Conservation (phyloP, 2,888 invertebrate genomes). For the Latheticus oryzae region DNA sequence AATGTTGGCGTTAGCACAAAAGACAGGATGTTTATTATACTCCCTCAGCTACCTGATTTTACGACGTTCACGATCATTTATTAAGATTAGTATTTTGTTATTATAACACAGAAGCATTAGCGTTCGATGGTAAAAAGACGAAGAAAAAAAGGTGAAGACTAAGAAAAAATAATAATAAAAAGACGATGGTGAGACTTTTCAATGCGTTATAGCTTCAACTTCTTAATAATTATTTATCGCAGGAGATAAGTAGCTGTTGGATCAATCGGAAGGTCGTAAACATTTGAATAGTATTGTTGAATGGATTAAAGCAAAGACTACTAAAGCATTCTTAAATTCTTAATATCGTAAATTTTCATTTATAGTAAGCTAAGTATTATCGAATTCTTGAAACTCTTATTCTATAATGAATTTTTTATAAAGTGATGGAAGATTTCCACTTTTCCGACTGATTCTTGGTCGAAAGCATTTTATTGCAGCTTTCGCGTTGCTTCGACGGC, state of each 20-base stretch:
- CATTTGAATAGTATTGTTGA: conserved; percentile 26
- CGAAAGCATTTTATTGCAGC: conserved; percentile 24
- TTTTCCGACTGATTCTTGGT: too few species aligned
- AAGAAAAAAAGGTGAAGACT: too few species aligned
- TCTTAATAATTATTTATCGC: conserved; percentile 38
- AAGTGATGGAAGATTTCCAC: too few species aligned
- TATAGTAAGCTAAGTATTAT: too few species aligned
- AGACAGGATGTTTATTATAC: conserved; percentile 51
- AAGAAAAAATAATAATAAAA: conserved; percentile 19
- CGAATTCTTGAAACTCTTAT: too few species aligned
- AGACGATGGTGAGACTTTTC: conserved; percentile 11
- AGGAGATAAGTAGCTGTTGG: conserved; percentile 36
- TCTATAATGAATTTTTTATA: too few species aligned
- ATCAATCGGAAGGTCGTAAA: conserved; percentile 36
- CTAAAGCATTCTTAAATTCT: conserved; percentile 34
- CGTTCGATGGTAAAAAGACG: conserved; percentile 40
- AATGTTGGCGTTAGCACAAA: conserved; percentile 46
- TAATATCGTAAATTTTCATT: conserved; percentile 34
- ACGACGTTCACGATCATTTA: conserved; percentile 48
- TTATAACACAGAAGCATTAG: conserved; percentile 48
- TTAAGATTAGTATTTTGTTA: conserved; percentile 50
- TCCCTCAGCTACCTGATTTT: conserved; percentile 49
- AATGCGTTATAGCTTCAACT: conserved; percentile 34
- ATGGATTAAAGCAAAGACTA: conserved; percentile 1
- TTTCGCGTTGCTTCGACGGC: conserved; percentile 11